Evolutionary conservation across 1,140 invertebrate genomes (phyloP), one percentile per base, ranked within the genome.

Genomic region (Penaeus indicus): DNA sequence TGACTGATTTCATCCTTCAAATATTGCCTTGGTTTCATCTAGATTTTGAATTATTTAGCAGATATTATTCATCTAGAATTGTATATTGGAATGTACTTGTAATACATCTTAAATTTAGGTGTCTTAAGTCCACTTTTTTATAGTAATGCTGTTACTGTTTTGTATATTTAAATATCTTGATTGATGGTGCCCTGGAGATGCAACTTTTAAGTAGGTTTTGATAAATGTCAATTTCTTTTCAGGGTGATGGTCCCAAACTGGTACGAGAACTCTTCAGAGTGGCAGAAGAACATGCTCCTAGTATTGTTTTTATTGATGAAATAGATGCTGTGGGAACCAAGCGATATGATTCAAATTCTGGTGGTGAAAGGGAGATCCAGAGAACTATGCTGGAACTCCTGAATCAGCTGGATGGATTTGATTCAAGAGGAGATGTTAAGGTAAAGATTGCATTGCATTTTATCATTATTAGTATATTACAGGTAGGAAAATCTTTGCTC

Each of bases 301-400:
- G 98, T 1, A 99, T 99, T 93, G 98, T 99, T 1, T 99, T 99
- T 93, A 99, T 99, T 92, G 99, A 99, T 95, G 99, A 99, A 95
- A 99, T 99, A 92, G 99, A 99, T 95, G 99, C 99, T 89, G 97
- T 99, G 62, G 99, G 99, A 81, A 99, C 99, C 32, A 99, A 99
- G 94, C 95, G 98, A 92, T 99, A 99, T 92, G 99, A 99, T 92
- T 99, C 98, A 1, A 99, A 99, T 93, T 99, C 98, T 91, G 99
- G 99, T 72, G 99, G 99, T 90, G 99, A 99, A 93, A 95, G 99
- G 90, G 99, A 99, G 95, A 99, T 99, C 93, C 99, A 99, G 93
- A 95, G 99, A 92, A 99, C 99, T 89, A 99, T 99, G 99, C 96
- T 99, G 93, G 99, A 99, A 93, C 94, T 99, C 27, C 94, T 99